Evolutionary conservation across 2,113 vertebrate species (phyloP), one percentile per base, ranked within the genome.

Genomic region (Nycticorax nycticorax): DNA sequence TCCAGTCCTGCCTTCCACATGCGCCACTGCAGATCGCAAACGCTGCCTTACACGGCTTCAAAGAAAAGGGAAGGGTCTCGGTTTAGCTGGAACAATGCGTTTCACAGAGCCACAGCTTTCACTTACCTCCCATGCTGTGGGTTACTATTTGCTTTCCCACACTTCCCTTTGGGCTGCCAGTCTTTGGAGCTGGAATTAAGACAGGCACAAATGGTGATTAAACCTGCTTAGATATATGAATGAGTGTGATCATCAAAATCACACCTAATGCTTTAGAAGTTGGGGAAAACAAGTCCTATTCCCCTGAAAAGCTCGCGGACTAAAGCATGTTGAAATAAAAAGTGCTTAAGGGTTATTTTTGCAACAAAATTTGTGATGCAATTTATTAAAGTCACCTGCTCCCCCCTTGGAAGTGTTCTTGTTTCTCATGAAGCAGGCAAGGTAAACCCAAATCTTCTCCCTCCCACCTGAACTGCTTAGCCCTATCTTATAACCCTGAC

Each of bases 71-170:
- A 90, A 82, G 71, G 87, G 47, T 94, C 83, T 78, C 68, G 72
- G 79, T 94, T 94, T 78, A 78, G 92, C 68, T 78, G 86, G 93
- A 96, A 96, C 96, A 95, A 96, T 68, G 74, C 16, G 2, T 78
- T 89, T 93, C 94, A 52, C 93, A 94, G 90, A 96, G 93, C 69
- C 85, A 78, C 83, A 94, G 94, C 88, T 96, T 96, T 94, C 85
- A 75, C 95, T 97, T 18, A 52, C 80, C 95, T 95, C 90, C 93
- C 96, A 93, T 92, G 95, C 95, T 94, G 95, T 52, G 93, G 88
- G 83, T 94, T 92, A 68, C 91, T 96, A 13, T 96, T 97, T 95
- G 95, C 96, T 97, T 94, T 97, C 90, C 95, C 96, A 96, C 93
- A 94, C 92, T 94, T 80, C 85, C 85, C 90, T 92, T 90, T 80